Base-by-base conservation (phyloP, 2,888 invertebrate genomes). In the Drosophila rubida region DNA sequence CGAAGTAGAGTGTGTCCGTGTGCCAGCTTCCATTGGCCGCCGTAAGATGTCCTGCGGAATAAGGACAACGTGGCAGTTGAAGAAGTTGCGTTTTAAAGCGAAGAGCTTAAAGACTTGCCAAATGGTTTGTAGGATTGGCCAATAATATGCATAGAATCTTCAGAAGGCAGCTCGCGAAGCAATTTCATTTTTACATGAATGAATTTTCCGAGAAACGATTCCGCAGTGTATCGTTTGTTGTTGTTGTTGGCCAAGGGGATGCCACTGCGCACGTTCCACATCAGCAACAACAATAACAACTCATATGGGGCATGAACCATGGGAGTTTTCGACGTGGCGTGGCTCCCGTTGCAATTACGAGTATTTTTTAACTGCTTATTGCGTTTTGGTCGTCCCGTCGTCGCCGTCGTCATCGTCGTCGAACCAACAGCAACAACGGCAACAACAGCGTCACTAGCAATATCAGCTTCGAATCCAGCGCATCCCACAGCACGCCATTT, bases 351-450 rank as follows among this genome's bases (percentile, higher is more conserved):
- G 82, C 84, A 87, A 84, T 84, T 84, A 84, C 87, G 85, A 77
- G 88, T 80, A 88, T 78, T 84, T 82, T 87, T 88, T 88, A 86
- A 87, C 88, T 87, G 88, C 88, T 87, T 88, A 88, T 88, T 88
- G 87, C 87, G 84, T 80, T 74, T 78, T 78, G 67, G 69, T 78
- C 70, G 75, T 67, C n/a, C n/a, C 68, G 65, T 19, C 19, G 86
- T n/a, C n/a, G n/a, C n/a, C 87, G 83, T 80, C 72, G 76, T 78
- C 65, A 68, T 78, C 70, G 72, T 67, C 68, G 65, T 70, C 63
- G 71, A 62, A 61, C 54, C n/a, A n/a, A 61, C 68, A 54, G n/a
- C 64, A 57, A 55, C 54, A 51, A 48, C 23, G n/a, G 23, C 32
- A 11, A 53, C 48, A 35, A 9, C 46, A 42, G 48, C 35, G 32